phyloP scores from a whole-genome alignment of 2,888 invertebrate genomes.

The Hyppa rectilinea region DNA sequence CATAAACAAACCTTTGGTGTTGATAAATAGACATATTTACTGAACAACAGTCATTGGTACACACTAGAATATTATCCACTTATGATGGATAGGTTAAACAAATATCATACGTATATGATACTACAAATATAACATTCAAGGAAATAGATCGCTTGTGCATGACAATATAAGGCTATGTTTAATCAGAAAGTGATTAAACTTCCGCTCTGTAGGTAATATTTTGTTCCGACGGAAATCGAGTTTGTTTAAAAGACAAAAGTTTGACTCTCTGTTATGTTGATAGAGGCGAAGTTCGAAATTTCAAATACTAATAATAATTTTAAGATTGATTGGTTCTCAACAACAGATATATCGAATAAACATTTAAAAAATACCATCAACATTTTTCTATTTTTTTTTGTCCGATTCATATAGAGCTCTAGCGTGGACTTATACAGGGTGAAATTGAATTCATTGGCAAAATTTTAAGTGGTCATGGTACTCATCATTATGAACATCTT shows the following conservation, averaged over 20 bases:
- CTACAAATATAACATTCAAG: neutral
- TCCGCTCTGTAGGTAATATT: constrained; percentile 18
- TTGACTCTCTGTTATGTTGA: constrained; percentile 10
- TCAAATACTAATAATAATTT: neutral
- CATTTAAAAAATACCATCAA: neutral
- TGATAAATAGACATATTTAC: constrained; percentile 37
- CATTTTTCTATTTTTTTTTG: neutral
- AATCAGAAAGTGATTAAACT: constrained; percentile 41
- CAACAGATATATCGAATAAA: neutral
- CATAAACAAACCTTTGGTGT: constrained; percentile 19
- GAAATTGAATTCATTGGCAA: no score
- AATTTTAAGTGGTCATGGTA: no score
- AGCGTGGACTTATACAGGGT: no score
- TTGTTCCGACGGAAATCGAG: constrained; percentile 26
- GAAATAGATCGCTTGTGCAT: constrained; percentile 22
- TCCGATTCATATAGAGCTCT: neutral
- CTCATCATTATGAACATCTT: no score
- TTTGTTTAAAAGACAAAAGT: constrained; percentile 31
- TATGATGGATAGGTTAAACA: constrained; percentile 44
- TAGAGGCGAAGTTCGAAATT: constrained; percentile 1
- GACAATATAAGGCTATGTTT: constrained; percentile 4
- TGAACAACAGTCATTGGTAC: constrained; percentile 19
- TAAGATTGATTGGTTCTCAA: neutral
- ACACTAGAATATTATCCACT: constrained; percentile 27
- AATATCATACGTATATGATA: constrained; percentile 24